Base-by-base conservation (phyloP, 2,888 invertebrate species). In the Habrosyne pyritoides region DNA sequence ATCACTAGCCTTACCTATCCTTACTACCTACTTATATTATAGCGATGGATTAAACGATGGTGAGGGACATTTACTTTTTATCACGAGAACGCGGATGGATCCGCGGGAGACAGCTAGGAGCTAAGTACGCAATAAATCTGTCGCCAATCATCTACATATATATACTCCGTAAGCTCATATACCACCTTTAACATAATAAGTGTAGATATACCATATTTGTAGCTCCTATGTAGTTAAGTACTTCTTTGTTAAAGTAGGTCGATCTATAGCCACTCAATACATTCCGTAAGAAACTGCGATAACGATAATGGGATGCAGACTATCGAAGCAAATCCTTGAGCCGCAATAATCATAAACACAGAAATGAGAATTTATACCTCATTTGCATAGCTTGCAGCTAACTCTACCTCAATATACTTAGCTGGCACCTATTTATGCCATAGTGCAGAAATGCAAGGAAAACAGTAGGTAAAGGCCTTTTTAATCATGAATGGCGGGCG, bases 361-460 rank as follows among this genome's bases (percentile, higher is more conserved):
- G 22, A 47, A 53, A 52, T 53, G 53, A n/a, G 52, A 51, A 58
- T 58, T 63, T 63, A 54, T 57, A 57, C 52, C 51, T 14, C 26
- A 69, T 73, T 71, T 67, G 58, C 69, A 66, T 73, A 69, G 58
- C 57, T 18, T 8, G 18, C 18, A 42, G 42, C 2, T 6, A 36
- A 7, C 1, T 2, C n/a, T 12, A 30, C 2, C 30, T 10, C 3
- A 5, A 12, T 2, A 10, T 12, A 30, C 30, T 30, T 36, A 36
- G 2, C 6, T 33, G 12, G 12, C 14, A 36, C 14, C 6, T 36
- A 36, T n/a, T 14, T 36, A n/a, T 36, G 3, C 6, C 5, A 6
- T 1, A 14, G 14, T 36, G 12, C 33, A 33, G n/a, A n/a, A n/a
- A n/a, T 2, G 12, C 30, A 14, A 7, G 2, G 14, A 14, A 6